These are phyloP conservation scores for Orchestes rusci DNA, from an alignment of 2,888 invertebrate genomes.

Conservation along the genomic window DNA sequence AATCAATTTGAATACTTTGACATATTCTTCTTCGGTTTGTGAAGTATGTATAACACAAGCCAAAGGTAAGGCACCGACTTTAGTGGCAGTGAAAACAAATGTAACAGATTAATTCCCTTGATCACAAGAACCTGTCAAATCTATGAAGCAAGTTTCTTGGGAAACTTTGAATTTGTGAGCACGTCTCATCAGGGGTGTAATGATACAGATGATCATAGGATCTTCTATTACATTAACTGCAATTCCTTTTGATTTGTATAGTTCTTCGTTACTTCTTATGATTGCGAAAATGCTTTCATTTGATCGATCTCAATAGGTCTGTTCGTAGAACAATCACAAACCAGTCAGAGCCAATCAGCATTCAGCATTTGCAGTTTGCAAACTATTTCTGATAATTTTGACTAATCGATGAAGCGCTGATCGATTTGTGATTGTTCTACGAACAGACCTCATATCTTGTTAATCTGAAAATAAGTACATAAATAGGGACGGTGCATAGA, in stretches of 20 bases:
- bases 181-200: neutral
- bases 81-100: neutral
- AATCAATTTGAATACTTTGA: neutral
- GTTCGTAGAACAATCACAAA: too few relatives aligned
- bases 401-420: too few relatives aligned
- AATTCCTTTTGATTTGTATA: neutral
- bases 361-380: too few relatives aligned
- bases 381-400: too few relatives aligned
- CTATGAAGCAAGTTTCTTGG: neutral
- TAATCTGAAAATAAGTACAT: neutral
- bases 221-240: neutral
- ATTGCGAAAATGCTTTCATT: neutral
- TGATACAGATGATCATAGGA: neutral
- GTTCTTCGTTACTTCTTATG: neutral
- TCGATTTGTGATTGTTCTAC: too few relatives aligned
- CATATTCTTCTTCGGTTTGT: neutral
- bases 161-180: too few relatives aligned
- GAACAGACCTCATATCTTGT: constrained; percentile 1
- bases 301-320: neutral
- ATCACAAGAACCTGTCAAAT: neutral
- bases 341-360: too few relatives aligned
- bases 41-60: neutral
- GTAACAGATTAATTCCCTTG: neutral
- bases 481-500: too few relatives aligned
- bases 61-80: neutral